Percentiles rank a stretch among this genome's conserved stretches.
Evolutionary conservation across 2,888 invertebrate genomes (phyloP).

Genomic region (Sphaeridia pumilis): DNA sequence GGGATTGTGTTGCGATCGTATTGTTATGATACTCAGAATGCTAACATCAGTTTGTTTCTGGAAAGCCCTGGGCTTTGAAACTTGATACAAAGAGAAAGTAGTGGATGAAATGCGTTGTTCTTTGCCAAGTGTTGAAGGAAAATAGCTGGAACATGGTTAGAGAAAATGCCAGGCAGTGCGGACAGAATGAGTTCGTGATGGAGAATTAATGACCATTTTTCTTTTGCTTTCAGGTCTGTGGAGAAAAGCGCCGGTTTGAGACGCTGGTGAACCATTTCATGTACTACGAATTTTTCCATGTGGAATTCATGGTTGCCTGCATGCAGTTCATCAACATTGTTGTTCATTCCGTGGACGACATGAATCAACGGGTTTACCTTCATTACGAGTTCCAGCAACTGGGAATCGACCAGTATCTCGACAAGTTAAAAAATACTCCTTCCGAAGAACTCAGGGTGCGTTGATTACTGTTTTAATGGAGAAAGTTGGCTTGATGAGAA

Average conservation of each 20-base stretch:
- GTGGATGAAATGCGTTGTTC: too few species aligned
- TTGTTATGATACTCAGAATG: too few species aligned
- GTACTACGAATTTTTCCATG: conserved; percentile 90
- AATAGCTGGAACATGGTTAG: too few species aligned
- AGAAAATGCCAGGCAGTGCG: neutral
- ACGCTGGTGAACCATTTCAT: conserved; percentile 96
- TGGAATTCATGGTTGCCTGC: conserved; percentile 98
- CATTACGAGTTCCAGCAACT: conserved; percentile 97
- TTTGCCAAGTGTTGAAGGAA: too few species aligned
- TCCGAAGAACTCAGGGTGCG: conserved; percentile 84
- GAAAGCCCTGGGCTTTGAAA: too few species aligned
- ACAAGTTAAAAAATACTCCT: conserved; percentile 79
- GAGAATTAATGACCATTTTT: conserved; percentile 6
- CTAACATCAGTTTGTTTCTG: too few species aligned
- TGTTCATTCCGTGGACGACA: conserved; percentile 97
- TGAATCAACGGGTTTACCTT: conserved; percentile 95
- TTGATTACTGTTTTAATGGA: neutral
- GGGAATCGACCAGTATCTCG: conserved; percentile 88
- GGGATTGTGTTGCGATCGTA: too few species aligned
- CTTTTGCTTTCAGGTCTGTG: conserved; percentile 48
- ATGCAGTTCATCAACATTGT: conserved; percentile 99
- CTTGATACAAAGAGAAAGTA: too few species aligned
- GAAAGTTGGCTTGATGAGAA: neutral
- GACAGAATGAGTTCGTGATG: too few species aligned
- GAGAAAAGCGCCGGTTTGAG: conserved; percentile 79